Conservation (phyloP, 2,888 invertebrate species). For the Cataglyphis altisquamis region DNA sequence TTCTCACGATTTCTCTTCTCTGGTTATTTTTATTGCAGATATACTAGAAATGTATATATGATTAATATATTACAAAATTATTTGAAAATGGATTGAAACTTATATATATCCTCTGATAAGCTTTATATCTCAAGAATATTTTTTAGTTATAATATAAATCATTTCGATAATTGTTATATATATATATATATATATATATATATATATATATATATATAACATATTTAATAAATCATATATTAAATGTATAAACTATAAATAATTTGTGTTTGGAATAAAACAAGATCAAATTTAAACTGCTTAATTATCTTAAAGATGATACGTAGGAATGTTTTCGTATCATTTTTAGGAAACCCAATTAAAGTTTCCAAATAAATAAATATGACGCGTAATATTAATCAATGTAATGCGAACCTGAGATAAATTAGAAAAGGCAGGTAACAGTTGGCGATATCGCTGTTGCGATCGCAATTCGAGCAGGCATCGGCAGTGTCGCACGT, state of each 20-base stretch:
- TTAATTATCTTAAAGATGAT: neutral
- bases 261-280: neutral
- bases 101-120: neutral
- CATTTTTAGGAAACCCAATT: neutral
- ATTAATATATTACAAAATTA: no score
- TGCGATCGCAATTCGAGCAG: neutral
- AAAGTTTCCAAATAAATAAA: neutral
- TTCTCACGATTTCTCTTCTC: slow-evolving; percentile 1
- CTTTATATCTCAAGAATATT: neutral
- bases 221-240: neutral
- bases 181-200: neutral
- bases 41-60: neutral
- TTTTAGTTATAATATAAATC: neutral
- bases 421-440: neutral
- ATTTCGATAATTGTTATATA: neutral
- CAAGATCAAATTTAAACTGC: neutral
- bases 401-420: neutral
- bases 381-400: neutral
- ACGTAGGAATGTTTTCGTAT: neutral
- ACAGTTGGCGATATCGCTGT: slow-evolving; percentile 13
- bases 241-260: neutral
- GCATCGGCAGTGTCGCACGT: neutral
- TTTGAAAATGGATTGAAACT: neutral
- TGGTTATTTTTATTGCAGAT: neutral
- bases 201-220: neutral